phyloP scores from a whole-genome alignment of 2,113 vertebrate genomes.

The Datnioides undecimradiatus region DNA sequence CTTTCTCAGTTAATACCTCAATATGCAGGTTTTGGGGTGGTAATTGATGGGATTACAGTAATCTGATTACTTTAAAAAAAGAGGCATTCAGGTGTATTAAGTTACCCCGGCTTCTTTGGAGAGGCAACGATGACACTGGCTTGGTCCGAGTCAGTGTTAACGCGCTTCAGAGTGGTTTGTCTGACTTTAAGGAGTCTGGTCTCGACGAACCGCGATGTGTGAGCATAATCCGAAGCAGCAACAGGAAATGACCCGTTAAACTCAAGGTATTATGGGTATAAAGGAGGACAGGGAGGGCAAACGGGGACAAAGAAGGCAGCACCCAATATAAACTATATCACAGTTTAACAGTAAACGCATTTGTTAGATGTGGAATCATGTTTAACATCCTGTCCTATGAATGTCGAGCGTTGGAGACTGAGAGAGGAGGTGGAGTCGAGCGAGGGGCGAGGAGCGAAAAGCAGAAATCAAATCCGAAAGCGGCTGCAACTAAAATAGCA shows the following conservation, averaged over 20 bases:
- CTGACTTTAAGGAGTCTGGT: background rate
- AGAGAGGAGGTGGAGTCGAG: too few species aligned
- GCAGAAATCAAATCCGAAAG: background rate
- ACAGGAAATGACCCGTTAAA: slow-evolving; percentile 59
- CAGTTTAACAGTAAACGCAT: too few species aligned
- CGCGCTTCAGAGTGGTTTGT: background rate
- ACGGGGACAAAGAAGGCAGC: background rate
- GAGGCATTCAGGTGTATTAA: background rate
- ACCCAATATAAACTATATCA: too few species aligned
- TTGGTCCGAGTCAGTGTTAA: background rate
- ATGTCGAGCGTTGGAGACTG: too few species aligned
- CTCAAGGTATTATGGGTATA: background rate
- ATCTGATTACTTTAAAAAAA: background rate
- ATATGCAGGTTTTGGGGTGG: background rate
- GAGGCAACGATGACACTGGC: background rate
- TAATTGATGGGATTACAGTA: background rate
- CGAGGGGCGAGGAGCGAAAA: background rate
- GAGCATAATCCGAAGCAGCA: slow-evolving; percentile 8
- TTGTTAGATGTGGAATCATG: too few species aligned
- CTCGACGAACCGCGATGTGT: slow-evolving; percentile 29
- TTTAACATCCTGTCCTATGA: too few species aligned
- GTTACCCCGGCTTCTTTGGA: background rate
- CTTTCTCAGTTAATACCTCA: background rate
- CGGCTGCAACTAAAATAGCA: background rate
- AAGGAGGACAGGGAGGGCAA: background rate